These are phyloP conservation scores for Ruditapes philippinarum DNA, from an alignment of 1,140 invertebrate species.

Conservation along the genomic window DNA sequence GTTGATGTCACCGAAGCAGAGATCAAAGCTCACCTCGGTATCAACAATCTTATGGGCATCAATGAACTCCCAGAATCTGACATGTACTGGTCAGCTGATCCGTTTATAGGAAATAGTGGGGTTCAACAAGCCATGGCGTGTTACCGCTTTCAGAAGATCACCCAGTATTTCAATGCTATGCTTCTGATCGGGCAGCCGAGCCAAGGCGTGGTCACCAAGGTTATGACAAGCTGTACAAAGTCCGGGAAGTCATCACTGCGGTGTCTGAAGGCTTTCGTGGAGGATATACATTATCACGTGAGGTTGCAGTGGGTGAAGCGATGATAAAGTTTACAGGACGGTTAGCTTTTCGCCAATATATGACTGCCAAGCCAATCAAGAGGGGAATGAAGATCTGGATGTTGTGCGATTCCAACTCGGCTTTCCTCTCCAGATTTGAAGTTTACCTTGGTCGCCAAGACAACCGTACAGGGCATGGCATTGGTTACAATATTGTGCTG, in stretches of 20 bases:
- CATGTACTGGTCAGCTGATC: conserved; percentile 24
- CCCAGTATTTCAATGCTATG: conserved; percentile 28
- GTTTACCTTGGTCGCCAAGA: neutral
- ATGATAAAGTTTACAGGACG: conserved; percentile 86
- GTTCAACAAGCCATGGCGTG: neutral
- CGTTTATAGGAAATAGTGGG: neutral
- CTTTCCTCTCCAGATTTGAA: conserved; percentile 37
- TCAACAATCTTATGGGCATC: conserved; percentile 35
- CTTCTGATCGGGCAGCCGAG: conserved; percentile 23
- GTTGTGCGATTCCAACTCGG: conserved; percentile 53
- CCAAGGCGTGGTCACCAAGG: neutral
- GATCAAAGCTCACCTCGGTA: neutral
- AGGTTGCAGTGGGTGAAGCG: conserved; percentile 80
- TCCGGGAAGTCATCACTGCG: neutral
- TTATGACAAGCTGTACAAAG: conserved; percentile 32
- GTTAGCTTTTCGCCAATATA: conserved; percentile 85
- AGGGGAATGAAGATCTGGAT: conserved; percentile 86
- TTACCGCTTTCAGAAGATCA: conserved; percentile 3
- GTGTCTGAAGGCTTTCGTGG: neutral
- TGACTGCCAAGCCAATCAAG: conserved; percentile 85
- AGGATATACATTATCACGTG: neutral
- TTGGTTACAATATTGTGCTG: neutral
- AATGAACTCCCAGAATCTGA: neutral
- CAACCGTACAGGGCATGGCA: no score
- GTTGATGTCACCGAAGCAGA: neutral